Evolutionary conservation across 2,888 invertebrate genomes (phyloP).

Genomic region (Chaetoderma sp.): DNA sequence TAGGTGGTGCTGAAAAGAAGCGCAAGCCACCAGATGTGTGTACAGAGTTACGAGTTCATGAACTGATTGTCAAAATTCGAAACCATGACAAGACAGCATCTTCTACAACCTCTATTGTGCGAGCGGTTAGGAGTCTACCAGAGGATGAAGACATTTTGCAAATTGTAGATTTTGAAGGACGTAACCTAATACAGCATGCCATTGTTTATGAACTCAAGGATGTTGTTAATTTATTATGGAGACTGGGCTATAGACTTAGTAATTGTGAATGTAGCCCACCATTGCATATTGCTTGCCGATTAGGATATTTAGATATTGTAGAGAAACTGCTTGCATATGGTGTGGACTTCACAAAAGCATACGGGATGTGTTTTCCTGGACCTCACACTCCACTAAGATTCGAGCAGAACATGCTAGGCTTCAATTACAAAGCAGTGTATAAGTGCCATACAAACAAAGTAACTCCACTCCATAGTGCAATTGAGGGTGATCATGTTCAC

Average conservation of each 20-base stretch:
- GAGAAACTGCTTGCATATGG: slow-evolving; percentile 79
- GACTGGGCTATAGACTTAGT: slow-evolving; percentile 76
- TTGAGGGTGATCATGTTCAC: slow-evolving; percentile 54
- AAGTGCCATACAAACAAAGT: slow-evolving; percentile 57
- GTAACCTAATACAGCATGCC: slow-evolving; percentile 81
- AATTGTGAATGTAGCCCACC: slow-evolving; percentile 81
- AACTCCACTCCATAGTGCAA: slow-evolving; percentile 64
- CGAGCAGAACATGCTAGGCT: slow-evolving; percentile 47
- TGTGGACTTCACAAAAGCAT: slow-evolving; percentile 78
- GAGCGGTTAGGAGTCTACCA: too few relatives aligned
- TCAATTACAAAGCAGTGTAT: slow-evolving; percentile 59
- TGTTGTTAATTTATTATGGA: slow-evolving; percentile 71
- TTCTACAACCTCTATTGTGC: too few relatives aligned
- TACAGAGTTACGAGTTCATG: too few relatives aligned
- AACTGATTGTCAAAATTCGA: too few relatives aligned
- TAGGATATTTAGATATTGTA: slow-evolving; percentile 79
- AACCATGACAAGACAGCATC: too few relatives aligned
- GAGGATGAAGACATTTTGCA: slow-evolving; percentile 47
- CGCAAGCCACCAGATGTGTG: too few relatives aligned
- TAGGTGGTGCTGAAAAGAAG: too few relatives aligned
- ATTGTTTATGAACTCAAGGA: slow-evolving; percentile 80
- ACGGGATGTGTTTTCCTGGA: slow-evolving; percentile 81
- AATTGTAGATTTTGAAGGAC: slow-evolving; percentile 75
- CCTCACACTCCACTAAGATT: slow-evolving; percentile 72
- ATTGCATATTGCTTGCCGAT: slow-evolving; percentile 80